Conservation (phyloP, 2,797 vertebrate species). For the Oophaga sylvatica region DNA sequence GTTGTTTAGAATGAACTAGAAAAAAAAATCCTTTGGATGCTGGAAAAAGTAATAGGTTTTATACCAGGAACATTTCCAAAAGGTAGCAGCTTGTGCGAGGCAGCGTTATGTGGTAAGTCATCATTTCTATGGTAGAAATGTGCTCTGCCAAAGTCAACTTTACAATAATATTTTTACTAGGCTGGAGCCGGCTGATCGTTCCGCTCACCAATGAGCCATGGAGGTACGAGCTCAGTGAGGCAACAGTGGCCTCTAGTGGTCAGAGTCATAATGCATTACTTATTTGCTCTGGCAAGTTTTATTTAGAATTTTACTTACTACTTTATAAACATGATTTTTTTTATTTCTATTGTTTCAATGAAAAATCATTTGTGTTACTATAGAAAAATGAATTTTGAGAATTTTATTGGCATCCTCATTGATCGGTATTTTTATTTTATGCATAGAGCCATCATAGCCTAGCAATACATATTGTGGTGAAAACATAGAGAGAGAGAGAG, state of each 20-base stretch:
- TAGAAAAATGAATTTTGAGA: background rate
- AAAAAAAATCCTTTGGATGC: background rate
- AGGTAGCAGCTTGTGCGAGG: conserved; percentile 34
- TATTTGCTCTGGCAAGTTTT: background rate
- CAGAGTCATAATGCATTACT: background rate
- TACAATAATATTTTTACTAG: conserved; percentile 51
- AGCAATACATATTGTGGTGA: background rate
- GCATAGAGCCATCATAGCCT: background rate
- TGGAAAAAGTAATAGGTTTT: conserved; percentile 7
- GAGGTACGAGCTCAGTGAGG: conserved; percentile 25
- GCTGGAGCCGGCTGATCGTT: conserved; percentile 9
- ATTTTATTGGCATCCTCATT: background rate
- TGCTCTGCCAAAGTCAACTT: conserved; percentile 37
- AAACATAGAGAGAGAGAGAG: background rate
- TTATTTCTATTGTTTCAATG: background rate
- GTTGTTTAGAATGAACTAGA: background rate
- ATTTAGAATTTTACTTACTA: background rate
- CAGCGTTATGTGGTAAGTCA: conserved; percentile 22
- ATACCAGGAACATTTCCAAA: conserved; percentile 28
- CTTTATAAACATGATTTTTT: background rate
- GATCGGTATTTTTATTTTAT: background rate
- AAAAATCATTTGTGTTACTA: background rate
- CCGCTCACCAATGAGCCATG: conserved; percentile 32
- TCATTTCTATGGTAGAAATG: conserved; percentile 33
- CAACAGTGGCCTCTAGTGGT: conserved; percentile 58